Conservation (phyloP, 2,797 vertebrate species). For the Lepus townsendii region DNA sequence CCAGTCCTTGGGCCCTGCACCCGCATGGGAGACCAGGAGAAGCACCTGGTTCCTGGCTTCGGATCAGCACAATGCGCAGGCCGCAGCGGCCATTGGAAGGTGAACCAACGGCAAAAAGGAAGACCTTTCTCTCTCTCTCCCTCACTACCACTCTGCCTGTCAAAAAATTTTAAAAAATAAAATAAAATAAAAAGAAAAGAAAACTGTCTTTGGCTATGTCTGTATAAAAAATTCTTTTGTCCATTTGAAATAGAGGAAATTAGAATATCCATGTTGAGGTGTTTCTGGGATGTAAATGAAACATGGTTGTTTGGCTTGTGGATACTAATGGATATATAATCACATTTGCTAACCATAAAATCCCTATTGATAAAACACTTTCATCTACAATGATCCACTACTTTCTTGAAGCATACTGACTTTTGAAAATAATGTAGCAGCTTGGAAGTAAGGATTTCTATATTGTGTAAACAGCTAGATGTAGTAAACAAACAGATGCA, state of each 20-base stretch:
- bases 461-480: constrained; percentile 5
- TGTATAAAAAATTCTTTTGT: constrained; percentile 53
- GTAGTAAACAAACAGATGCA: background rate
- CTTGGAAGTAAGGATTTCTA: constrained; percentile 34
- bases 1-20: no score
- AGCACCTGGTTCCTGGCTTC: no score
- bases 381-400: constrained; percentile 58
- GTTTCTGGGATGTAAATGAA: background rate
- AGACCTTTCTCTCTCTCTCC: no score
- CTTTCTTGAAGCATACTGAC: constrained; percentile 66
- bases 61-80: no score
- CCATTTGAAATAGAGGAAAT: constrained; percentile 34
- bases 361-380: constrained; percentile 68
- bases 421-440: constrained; percentile 52
- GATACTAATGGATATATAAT: constrained; percentile 70
- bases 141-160: no score
- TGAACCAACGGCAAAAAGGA: no score
- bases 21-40: no score
- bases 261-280: background rate
- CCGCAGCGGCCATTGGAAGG: no score
- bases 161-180: no score
- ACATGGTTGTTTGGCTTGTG: background rate
- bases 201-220: constrained; percentile 17
- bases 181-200: background rate
- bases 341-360: constrained; percentile 68